Percentiles rank a stretch among this genome's conserved stretches.
Conservation (phyloP, 2,113 vertebrate species). For the Micromys minutus region DNA sequence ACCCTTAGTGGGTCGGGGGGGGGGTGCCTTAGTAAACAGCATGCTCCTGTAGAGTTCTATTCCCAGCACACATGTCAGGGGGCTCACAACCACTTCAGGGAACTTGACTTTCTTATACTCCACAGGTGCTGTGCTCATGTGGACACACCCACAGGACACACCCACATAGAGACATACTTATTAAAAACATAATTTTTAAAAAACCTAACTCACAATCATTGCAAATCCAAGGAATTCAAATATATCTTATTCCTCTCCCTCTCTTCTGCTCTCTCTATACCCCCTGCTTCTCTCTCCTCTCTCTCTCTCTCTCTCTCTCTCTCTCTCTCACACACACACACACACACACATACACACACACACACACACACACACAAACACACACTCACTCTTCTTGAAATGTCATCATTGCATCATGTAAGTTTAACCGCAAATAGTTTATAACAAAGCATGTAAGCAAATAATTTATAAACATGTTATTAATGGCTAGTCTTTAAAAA, state of each 20-base stretch:
- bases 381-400: background rate
- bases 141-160: too few species aligned
- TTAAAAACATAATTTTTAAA: too few species aligned
- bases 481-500: background rate
- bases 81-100: background rate
- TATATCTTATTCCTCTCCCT: background rate
- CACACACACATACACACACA: background rate
- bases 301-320: background rate
- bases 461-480: background rate
- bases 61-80: background rate
- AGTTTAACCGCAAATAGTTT: background rate
- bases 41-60: background rate
- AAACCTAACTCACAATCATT: background rate
- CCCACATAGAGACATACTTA: too few species aligned
- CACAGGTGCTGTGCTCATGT: background rate
- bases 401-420: background rate
- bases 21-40: too few species aligned
- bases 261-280: background rate
- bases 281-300: background rate
- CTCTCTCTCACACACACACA: background rate
- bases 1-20: background rate
- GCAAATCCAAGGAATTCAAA: slow-evolving; percentile 10
- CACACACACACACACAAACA: background rate
- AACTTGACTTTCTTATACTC: too few species aligned
- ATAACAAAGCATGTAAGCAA: too few species aligned